A percentile compares a stretch with the other conserved stretches of the same genome.
These are phyloP conservation scores for Erythrolamprus reginae DNA, from an alignment of 2,113 vertebrate species.

Conservation along the genomic window DNA sequence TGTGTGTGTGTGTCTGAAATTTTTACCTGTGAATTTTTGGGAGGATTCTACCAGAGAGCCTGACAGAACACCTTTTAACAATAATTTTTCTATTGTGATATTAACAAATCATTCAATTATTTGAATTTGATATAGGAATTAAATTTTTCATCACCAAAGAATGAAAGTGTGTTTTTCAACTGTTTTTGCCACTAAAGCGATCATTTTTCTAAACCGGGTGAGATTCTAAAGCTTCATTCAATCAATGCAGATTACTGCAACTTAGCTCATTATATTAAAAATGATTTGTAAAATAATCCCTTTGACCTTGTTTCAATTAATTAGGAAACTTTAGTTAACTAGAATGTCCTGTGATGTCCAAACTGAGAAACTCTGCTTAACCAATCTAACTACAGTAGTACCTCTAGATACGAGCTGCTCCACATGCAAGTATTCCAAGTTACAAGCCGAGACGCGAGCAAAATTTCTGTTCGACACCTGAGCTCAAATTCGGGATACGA, in stretches of 20 bases:
- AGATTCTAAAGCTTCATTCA: background rate
- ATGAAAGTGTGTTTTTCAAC: background rate
- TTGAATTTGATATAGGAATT: conserved; percentile 6
- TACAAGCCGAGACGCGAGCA: too few relatives aligned
- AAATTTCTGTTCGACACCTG: too few relatives aligned
- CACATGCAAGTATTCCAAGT: too few relatives aligned
- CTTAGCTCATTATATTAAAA: background rate
- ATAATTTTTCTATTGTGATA: background rate
- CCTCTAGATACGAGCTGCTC: too few relatives aligned
- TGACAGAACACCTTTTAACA: too few relatives aligned
- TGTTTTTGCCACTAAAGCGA: background rate
- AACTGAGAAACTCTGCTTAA: background rate
- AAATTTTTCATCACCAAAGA: background rate
- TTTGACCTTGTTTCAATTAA: background rate
- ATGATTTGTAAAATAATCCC: background rate
- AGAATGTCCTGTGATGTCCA: background rate
- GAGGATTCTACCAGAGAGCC: too few relatives aligned
- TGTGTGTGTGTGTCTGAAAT: too few relatives aligned
- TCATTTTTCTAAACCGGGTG: background rate
- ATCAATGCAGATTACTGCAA: background rate
- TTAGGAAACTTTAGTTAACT: background rate
- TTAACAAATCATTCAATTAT: background rate
- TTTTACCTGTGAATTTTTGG: too few relatives aligned
- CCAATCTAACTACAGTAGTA: background rate
- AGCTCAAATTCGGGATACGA: too few relatives aligned